phyloP scores from a whole-genome alignment of 2,113 vertebrate genomes.

The Benitochromis conjunctus region DNA sequence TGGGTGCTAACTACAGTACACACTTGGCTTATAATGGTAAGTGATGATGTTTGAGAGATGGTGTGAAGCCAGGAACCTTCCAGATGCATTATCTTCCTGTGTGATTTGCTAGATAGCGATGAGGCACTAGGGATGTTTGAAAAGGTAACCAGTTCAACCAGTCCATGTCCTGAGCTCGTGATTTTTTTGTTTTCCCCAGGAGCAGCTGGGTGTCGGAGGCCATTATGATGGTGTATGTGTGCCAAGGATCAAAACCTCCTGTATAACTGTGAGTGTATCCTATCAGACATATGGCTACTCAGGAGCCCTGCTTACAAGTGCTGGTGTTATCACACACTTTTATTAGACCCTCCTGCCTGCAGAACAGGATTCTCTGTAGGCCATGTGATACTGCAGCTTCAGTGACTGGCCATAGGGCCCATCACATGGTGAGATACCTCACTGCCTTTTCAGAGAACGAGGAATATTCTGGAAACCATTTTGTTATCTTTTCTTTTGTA shows the following conservation, averaged over 20 bases:
- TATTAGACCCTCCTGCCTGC: neutral
- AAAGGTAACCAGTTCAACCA: neutral
- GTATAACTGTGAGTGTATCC: rapidly evolving
- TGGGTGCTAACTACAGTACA: neutral
- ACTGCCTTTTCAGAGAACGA: neutral
- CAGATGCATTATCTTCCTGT: neutral
- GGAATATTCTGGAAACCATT: neutral
- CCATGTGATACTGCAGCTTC: rapidly evolving
- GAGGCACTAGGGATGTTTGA: neutral
- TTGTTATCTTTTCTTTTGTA: rapidly evolving
- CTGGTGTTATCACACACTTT: neutral
- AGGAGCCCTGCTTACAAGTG: neutral
- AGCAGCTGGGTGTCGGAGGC: neutral
- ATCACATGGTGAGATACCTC: rapidly evolving
- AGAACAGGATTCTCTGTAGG: neutral
- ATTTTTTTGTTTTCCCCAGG: neutral
- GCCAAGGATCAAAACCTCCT: neutral
- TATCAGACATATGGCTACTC: neutral
- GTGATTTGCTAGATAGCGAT: neutral
- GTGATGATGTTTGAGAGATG: neutral
- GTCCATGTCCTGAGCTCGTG: neutral
- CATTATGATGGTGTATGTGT: neutral
- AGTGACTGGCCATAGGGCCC: neutral
- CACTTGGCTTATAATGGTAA: neutral
- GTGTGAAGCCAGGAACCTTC: neutral